Evolutionary conservation across 1,140 invertebrate species (phyloP).

Genomic region (Metopolophium dirhodum): DNA sequence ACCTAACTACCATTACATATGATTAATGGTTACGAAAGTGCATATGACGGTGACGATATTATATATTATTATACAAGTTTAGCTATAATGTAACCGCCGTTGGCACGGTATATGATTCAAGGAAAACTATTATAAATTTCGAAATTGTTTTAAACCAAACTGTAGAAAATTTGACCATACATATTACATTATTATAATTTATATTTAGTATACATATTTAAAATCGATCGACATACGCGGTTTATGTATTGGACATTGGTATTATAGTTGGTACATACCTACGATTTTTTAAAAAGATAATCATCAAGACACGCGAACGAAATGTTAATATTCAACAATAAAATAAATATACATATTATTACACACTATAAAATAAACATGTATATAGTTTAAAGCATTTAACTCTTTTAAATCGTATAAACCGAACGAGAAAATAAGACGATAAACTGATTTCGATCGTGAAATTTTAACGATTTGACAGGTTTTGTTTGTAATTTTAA

Average conservation of each 20-base stretch:
- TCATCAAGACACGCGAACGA: background rate
- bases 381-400: background rate
- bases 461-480: slow-evolving; percentile 27
- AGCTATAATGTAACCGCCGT: background rate
- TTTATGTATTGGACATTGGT: background rate
- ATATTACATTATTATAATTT: background rate
- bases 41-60: background rate
- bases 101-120: background rate
- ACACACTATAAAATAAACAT: background rate
- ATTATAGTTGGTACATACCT: background rate
- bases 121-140: background rate
- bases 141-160: background rate
- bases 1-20: background rate
- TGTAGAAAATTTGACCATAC: background rate
- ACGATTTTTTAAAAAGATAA: background rate
- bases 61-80: background rate
- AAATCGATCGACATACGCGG: background rate
- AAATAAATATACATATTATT: background rate
- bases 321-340: slow-evolving; percentile 16
- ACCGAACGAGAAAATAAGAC: background rate
- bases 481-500: background rate
- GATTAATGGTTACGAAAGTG: slow-evolving; percentile 5
- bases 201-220: background rate
- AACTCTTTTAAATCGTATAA: background rate
- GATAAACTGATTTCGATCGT: background rate